Evolutionary conservation across 2,888 invertebrate species (phyloP), one percentile per base, ranked within the genome.

Genomic region (Bugulina stolonifera): DNA sequence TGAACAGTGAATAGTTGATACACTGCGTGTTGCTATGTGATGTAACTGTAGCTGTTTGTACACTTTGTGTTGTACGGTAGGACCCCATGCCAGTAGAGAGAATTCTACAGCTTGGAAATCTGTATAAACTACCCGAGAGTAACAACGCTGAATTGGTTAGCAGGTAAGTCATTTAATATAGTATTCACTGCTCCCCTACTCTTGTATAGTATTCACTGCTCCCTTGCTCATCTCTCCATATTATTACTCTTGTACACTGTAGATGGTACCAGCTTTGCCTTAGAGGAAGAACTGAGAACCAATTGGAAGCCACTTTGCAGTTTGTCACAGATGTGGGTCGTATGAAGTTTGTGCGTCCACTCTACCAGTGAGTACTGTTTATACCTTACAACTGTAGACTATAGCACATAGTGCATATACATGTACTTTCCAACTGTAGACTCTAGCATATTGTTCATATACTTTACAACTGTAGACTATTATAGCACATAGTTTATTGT

Each of bases 281-380:
- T n/a, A 89, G 89, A 80, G 90, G 90, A 18, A 88, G 87, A 72
- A 90, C 93, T 87, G 85, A 87, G 34, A 86, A 88, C 0, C 89
- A 89, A 78, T 85, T 95, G 52, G 85, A 87, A 0, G 87, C 88
- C 23, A 90, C 90, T 0, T 86, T 95, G 72, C 82, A 88, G 27
- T 94, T 95, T 86, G 89, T 93, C 10, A 92, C 91, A 76, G 88
- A 89, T 25, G 90, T 92, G 80, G 95, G 95, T 52, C 88, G 96
- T 72, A 92, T 95, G 92, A 96, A 96, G 84, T 96, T 89, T 85
- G 90, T 92, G 0, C 88, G 93, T 43, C 94, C 95, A 1, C 87
- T 96, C 69, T 95, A 93, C 85, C 89, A 92, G 87, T 87, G 80
- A 76, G 80, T 72, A 32, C 18, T 10, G 43, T 43, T n/a, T n/a